Evolutionary conservation across 2,113 vertebrate genomes (phyloP), one percentile per base, ranked within the genome.

Genomic region (Anser cygnoides): DNA sequence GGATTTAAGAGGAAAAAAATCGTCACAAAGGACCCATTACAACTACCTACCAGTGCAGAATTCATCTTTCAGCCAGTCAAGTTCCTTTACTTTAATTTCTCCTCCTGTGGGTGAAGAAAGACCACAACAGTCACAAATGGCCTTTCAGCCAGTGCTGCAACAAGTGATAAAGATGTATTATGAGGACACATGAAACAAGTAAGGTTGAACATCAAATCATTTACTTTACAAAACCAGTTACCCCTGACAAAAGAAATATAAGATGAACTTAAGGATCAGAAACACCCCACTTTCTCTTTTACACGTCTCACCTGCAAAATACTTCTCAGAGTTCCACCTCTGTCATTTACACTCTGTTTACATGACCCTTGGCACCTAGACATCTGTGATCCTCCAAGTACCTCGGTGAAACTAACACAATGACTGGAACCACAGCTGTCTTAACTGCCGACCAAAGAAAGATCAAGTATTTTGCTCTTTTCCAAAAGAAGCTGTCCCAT

Each of bases 51-150:
- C 99, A 94, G 98, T 98, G 92, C 98, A 98, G 46, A 99, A 97
- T 58, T 98, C 97, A 4, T 98, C 97, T 77, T 98, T 97, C 41
- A 98, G 97, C 99, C 99, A 99, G 89, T 99, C 98, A 86, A 99
- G 89, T 58, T 98, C 98, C 67, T 97, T 98, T 58, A 99, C 98
- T 80, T 94, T 99, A 55, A 99, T 95, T 31, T 98, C 83, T 2
- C 97, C 97, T 65, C 98, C 98, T 99, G 96, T 52, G 3, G 6
- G 20, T 61, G 66, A 61, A 93, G 49, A 90, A 79, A 82, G 54
- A 93, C 41, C 44, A 49, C n/a, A 76, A 75, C 62, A 90, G 76
- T 79, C 66, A 66, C 43, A 87, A 41, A 50, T 1, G 14, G 33
- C 28, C 6, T 75, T 85, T 79, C 65, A 55, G 41, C 57, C 8